A percentile compares a stretch with the other conserved stretches of the same genome.
Evolutionary conservation across 2,797 vertebrate genomes (phyloP).

Genomic region (Lerista edwardsae): DNA sequence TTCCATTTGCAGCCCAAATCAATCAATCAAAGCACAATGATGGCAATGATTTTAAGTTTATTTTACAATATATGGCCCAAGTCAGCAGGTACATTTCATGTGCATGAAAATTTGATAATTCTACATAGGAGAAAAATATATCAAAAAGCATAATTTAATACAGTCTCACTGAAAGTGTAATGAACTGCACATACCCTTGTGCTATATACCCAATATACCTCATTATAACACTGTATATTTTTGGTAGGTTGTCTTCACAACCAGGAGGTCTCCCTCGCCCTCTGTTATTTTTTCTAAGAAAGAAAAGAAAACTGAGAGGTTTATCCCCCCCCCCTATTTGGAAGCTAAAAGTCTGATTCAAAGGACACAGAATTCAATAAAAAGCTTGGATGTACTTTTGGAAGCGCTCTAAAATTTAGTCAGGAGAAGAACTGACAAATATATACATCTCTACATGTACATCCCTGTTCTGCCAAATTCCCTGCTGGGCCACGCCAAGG

Average conservation of each 20-base stretch:
- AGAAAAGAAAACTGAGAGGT: not conserved
- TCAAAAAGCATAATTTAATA: constrained; percentile 76
- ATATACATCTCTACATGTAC: too few species aligned
- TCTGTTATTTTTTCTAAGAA: not conserved
- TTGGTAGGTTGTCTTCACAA: constrained; percentile 46
- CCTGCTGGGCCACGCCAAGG: too few species aligned
- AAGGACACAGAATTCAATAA: not conserved
- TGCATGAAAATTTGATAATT: constrained; percentile 70
- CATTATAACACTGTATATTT: constrained; percentile 63
- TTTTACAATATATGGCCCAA: constrained; percentile 69
- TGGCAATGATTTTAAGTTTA: constrained; percentile 60
- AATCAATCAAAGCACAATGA: too few species aligned
- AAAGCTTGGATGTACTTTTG: not conserved
- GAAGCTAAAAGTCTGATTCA: not conserved
- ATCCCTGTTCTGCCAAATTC: too few species aligned
- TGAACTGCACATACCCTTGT: constrained; percentile 51
- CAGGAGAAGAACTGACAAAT: not conserved
- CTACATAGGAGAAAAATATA: constrained; percentile 57
- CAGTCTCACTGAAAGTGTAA: constrained; percentile 64
- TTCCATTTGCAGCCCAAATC: too few species aligned
- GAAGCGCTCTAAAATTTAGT: not conserved
- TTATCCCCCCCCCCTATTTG: not conserved
- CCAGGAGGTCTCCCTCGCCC: constrained; percentile 25
- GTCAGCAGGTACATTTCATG: constrained; percentile 47
- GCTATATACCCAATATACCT: constrained; percentile 55